Percentiles rank a stretch among this genome's conserved stretches.
Conservation (phyloP, 2,113 vertebrate genomes). For the Carlito syrichta region DNA sequence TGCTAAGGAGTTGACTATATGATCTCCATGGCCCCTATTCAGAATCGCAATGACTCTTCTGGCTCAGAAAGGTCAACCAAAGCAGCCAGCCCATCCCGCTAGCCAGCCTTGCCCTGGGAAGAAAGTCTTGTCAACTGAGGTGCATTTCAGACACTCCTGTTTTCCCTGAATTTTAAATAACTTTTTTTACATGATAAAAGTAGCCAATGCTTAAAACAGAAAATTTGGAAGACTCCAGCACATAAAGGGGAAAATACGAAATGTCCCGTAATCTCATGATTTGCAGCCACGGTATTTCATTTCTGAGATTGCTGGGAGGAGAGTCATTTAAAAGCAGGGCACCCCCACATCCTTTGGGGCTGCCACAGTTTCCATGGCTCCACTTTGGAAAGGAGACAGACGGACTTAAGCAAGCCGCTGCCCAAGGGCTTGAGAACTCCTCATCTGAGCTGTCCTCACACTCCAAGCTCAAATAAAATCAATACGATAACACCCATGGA, state of each 20-base stretch:
- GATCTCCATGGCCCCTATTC: not conserved
- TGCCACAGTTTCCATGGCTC: not conserved
- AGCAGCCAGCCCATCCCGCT: not conserved
- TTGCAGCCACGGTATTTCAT: constrained; percentile 2
- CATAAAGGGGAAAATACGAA: not conserved
- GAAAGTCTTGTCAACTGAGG: not conserved
- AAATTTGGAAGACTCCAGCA: constrained; percentile 17
- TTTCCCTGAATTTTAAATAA: not conserved
- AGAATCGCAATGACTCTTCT: not conserved
- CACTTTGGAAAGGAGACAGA: not conserved
- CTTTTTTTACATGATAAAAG: constrained; percentile 4
- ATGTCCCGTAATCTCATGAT: not conserved
- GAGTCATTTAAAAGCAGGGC: constrained; percentile 18
- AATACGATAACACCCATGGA: not conserved
- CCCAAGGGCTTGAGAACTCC: not conserved
- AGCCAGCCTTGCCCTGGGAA: not conserved
- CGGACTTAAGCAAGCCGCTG: not conserved
- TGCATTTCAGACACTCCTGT: not conserved
- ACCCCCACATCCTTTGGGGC: not conserved
- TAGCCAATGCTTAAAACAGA: not conserved
- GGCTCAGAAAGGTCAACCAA: not conserved
- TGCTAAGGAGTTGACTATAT: not conserved
- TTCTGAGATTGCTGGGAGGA: not conserved
- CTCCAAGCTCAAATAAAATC: not conserved
- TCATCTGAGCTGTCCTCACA: not conserved